phyloP scores from a whole-genome alignment of 1,140 invertebrate genomes.

The Aphis craccivora region DNA sequence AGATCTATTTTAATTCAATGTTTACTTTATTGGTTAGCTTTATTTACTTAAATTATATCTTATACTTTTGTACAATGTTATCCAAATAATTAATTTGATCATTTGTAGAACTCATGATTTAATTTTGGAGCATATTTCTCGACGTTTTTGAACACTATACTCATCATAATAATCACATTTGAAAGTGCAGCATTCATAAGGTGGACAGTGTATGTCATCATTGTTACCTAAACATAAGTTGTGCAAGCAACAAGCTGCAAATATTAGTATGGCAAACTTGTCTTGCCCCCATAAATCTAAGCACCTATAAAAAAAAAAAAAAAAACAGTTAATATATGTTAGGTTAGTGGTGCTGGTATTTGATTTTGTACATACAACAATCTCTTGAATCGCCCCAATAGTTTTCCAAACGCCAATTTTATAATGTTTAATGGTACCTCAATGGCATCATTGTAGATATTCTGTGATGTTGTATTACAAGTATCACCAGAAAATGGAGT shows the following conservation, averaged over 20 bases:
- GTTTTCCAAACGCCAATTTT: constrained; percentile 35
- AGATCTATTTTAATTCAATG: not conserved
- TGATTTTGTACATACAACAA: constrained; percentile 25
- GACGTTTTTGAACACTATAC: not conserved
- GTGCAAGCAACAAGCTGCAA: constrained; percentile 43
- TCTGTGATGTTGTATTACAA: not conserved
- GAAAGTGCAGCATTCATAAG: constrained; percentile 27
- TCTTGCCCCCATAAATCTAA: constrained; percentile 55
- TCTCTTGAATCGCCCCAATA: constrained; percentile 36
- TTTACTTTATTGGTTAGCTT: not conserved
- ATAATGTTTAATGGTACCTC: constrained; percentile 37
- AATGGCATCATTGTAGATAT: constrained; percentile 17
- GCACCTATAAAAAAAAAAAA: constrained; percentile 39
- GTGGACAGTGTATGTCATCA: constrained; percentile 20
- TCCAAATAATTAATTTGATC: not conserved
- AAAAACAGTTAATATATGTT: not conserved
- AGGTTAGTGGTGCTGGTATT: not conserved
- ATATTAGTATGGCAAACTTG: constrained; percentile 47
- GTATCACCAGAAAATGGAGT: constrained; percentile 4
- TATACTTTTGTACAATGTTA: not conserved
- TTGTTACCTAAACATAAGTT: constrained; percentile 37
- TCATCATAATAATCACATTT: constrained; percentile 52
- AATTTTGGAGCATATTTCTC: not conserved
- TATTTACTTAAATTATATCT: not conserved
- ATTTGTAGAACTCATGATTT: not conserved